Conservation (phyloP, 1,140 invertebrate species). For the Argopecten irradians region DNA sequence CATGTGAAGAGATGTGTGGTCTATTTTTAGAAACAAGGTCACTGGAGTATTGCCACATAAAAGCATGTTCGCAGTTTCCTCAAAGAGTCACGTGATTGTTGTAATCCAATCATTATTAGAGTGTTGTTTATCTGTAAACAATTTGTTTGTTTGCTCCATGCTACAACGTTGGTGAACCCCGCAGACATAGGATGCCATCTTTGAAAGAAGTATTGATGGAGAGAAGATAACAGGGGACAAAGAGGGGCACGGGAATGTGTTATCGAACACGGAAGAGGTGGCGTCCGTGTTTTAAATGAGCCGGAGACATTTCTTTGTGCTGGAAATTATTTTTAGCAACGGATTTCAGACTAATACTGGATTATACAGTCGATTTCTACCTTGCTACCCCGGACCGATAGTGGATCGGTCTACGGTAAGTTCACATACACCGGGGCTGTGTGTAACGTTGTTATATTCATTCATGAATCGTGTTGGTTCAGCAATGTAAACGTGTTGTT, state of each 20-base stretch:
- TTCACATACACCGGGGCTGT: conserved; percentile 14
- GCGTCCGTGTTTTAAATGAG: not conserved
- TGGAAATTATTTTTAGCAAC: not conserved
- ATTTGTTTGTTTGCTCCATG: conserved; percentile 74
- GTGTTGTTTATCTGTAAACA: conserved; percentile 74
- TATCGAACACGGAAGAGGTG: conserved; percentile 29
- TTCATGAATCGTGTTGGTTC: not conserved
- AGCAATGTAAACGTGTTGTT: not conserved
- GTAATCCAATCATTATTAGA: conserved; percentile 70
- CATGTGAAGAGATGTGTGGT: conserved; percentile 47
- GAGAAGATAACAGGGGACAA: conserved; percentile 56
- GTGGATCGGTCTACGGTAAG: conserved; percentile 31
- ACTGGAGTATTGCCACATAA: conserved; percentile 58
- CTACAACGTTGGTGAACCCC: conserved; percentile 65
- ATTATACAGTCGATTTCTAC: conserved; percentile 4
- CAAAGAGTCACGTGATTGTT: conserved; percentile 66
- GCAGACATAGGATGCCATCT: conserved; percentile 66
- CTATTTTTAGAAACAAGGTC: conserved; percentile 64
- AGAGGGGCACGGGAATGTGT: conserved; percentile 35
- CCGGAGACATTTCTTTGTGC: not conserved
- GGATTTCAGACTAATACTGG: not conserved
- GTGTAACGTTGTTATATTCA: not conserved
- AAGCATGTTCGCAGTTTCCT: conserved; percentile 61
- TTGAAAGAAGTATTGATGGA: conserved; percentile 59
- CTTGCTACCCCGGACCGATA: conserved; percentile 26